These are phyloP conservation scores for Periparus ater DNA, from an alignment of 2,797 vertebrate genomes.

Conservation along the genomic window DNA sequence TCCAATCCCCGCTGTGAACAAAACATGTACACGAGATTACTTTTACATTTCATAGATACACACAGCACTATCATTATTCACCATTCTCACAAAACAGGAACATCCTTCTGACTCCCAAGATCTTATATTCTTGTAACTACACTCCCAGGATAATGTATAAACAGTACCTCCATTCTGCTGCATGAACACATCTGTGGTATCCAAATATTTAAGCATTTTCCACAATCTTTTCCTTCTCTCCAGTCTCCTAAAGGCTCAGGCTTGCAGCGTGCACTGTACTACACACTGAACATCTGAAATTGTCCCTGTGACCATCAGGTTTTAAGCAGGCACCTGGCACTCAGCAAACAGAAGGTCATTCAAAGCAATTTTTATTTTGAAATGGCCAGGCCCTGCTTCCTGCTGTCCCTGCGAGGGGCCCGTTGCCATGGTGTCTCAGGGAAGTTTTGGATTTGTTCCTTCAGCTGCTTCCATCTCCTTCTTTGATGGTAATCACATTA, in stretches of 20 bases:
- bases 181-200: slow-evolving; percentile 74
- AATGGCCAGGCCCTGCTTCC: background rate
- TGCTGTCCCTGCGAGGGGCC: slow-evolving; percentile 25
- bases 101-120: slow-evolving; percentile 1
- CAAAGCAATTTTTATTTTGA: background rate
- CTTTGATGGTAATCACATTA: slow-evolving; percentile 21
- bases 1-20: background rate
- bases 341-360: background rate
- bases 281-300: background rate
- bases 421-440: slow-evolving; percentile 76
- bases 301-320: background rate
- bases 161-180: slow-evolving; percentile 71
- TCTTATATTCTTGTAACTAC: background rate
- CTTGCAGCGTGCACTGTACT: background rate
- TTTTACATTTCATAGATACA: background rate
- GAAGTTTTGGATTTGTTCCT: slow-evolving; percentile 51
- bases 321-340: background rate
- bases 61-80: background rate
- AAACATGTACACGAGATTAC: background rate
- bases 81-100: background rate
- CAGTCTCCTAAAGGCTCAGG: background rate
- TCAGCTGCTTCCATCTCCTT: slow-evolving; percentile 64
- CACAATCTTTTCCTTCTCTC: slow-evolving; percentile 1
- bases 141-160: background rate
- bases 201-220: slow-evolving; percentile 78